phyloP scores from a whole-genome alignment of 2,113 vertebrate genomes.

The Percopsis transmontana region DNA sequence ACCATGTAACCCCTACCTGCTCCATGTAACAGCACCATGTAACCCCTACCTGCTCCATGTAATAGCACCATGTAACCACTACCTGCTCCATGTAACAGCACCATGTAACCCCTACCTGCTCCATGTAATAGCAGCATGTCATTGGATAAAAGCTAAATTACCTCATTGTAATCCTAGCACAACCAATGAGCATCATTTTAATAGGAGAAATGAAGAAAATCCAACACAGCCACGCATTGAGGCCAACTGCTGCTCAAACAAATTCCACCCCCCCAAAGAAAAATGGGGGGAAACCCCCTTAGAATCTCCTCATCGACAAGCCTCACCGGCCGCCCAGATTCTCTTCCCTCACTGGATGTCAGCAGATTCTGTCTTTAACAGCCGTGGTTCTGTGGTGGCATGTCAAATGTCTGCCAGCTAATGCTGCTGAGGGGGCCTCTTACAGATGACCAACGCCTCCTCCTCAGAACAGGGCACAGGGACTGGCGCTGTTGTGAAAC shows the following conservation, averaged over 20 bases:
- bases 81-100: too few relatives aligned
- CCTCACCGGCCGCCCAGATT: constrained; percentile 28
- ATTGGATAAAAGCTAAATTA: too few relatives aligned
- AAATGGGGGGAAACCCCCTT: constrained; percentile 14
- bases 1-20: too few relatives aligned
- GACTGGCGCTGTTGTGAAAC: constrained; percentile 45
- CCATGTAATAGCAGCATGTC: too few relatives aligned
- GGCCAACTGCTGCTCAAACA: constrained; percentile 45
- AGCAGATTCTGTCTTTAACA: constrained; percentile 22
- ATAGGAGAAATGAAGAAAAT: too few relatives aligned
- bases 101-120: too few relatives aligned
- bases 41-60: too few relatives aligned
- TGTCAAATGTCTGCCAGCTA: constrained; percentile 36
- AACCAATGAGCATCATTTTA: too few relatives aligned
- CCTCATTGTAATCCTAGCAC: too few relatives aligned
- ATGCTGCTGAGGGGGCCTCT: constrained; percentile 26
- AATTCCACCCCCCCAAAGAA: constrained; percentile 28
- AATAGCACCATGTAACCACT: too few relatives aligned
- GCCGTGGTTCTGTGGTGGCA: constrained; percentile 22
- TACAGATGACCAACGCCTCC: constrained; percentile 36
- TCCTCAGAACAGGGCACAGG: constrained; percentile 9
- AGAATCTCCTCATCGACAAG: constrained; percentile 45
- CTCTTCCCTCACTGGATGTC: constrained; percentile 41
- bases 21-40: too few relatives aligned
- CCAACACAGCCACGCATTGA: constrained; percentile 16